These are phyloP conservation scores for Choristoneura fumiferana DNA, from an alignment of 1,140 invertebrate genomes.

Conservation along the genomic window DNA sequence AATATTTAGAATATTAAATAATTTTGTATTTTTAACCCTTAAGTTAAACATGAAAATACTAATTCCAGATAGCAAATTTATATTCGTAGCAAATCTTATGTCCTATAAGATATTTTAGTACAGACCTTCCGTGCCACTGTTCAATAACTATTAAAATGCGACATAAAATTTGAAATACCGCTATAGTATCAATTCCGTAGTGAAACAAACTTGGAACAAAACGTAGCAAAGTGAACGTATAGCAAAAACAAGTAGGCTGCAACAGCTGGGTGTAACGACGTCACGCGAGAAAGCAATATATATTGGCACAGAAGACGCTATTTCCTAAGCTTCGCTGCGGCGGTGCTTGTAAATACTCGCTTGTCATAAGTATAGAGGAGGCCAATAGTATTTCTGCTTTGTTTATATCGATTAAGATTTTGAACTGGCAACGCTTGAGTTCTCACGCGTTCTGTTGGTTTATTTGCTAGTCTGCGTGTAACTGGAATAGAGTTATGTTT, in stretches of 20 bases:
- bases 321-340: conserved; percentile 33
- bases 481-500: too few species aligned
- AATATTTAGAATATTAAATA: too few species aligned
- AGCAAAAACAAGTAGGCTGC: conserved; percentile 62
- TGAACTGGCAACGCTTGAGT: conserved; percentile 1
- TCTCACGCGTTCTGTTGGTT: conserved; percentile 7
- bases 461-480: not conserved
- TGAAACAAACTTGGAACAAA: conserved; percentile 9
- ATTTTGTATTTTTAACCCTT: too few species aligned
- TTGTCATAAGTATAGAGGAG: conserved; percentile 12
- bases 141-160: conserved; percentile 4
- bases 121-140: conserved; percentile 4
- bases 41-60: too few species aligned
- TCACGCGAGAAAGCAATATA: conserved; percentile 73
- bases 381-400: not conserved
- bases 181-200: conserved; percentile 7
- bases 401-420: conserved; percentile 11
- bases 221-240: conserved; percentile 11
- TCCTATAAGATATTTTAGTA: too few species aligned
- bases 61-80: too few species aligned
- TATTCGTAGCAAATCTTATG: too few species aligned
- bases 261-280: conserved; percentile 67
- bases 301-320: conserved; percentile 63
- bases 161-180: conserved; percentile 7
- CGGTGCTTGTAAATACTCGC: conserved; percentile 5